These are phyloP conservation scores for Leptinotarsa tumamoca DNA, from an alignment of 2,888 invertebrate genomes.

Conservation along the genomic window DNA sequence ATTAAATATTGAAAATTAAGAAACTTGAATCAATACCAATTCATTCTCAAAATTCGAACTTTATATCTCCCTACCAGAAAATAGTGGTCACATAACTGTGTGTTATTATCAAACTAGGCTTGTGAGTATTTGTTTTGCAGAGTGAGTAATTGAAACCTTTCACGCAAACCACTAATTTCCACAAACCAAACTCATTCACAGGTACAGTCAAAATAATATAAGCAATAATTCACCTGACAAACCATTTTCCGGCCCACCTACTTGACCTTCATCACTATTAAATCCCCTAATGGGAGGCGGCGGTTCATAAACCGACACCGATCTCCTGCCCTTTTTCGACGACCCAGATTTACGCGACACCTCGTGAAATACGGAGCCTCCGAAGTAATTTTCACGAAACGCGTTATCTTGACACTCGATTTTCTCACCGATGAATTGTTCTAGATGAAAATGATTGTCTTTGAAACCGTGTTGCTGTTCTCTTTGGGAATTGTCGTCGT, in stretches of 20 bases:
- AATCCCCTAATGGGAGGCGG: slow-evolving; percentile 30
- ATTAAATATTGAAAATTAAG: no score
- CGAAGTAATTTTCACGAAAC: slow-evolving; percentile 34
- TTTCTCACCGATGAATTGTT: slow-evolving; percentile 27
- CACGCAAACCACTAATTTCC: background rate
- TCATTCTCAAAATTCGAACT: no score
- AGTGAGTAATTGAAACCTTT: no score
- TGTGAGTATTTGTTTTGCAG: no score
- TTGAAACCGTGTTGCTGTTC: background rate
- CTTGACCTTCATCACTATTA: slow-evolving; percentile 34
- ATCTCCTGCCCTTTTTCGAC: slow-evolving; percentile 29
- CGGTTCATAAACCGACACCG: slow-evolving; percentile 36
- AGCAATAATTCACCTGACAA: slow-evolving; percentile 36
- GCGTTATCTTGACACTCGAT: slow-evolving; percentile 29
- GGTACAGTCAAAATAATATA: background rate
- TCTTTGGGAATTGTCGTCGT: slow-evolving; percentile 20
- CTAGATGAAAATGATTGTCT: slow-evolving; percentile 6
- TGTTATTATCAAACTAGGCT: no score
- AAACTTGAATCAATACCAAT: no score
- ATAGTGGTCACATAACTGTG: no score
- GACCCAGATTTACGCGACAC: slow-evolving; percentile 28
- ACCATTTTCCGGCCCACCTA: slow-evolving; percentile 17
- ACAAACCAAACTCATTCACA: background rate
- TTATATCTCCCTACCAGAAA: no score
- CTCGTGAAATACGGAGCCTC: slow-evolving; percentile 25